Evolutionary conservation across 2,113 vertebrate species (phyloP), one percentile per base, ranked within the genome.

Genomic region (Bucco capensis): DNA sequence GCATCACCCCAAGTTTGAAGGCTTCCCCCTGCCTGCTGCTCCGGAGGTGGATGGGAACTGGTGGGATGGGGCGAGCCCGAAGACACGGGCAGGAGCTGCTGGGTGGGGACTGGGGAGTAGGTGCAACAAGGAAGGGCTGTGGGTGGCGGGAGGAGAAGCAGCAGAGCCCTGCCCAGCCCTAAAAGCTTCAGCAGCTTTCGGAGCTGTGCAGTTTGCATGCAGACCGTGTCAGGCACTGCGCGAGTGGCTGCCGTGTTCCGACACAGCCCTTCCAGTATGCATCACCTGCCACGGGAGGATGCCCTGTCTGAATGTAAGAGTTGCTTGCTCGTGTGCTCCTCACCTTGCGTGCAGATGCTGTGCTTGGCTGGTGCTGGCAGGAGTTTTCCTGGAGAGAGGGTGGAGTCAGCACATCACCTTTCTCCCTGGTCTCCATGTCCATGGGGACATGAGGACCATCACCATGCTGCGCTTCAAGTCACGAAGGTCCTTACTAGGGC

Each of bases 171-270:
- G 87, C 81, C 93, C 49, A 46, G 71, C 28, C 31, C 75, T 8
- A 5, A 27, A 10, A 92, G 62, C 74, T 23, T 74, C 31, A 12
- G 40, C 84, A 30, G 87, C 71, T 14, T 35, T 10, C 6, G 8
- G 71, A 64, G 57, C 9, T 35, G 82, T 30, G 62, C 23, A 3
- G 19, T 89, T 24, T 10, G 58, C 73, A 33, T 0, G 1, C 88
- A 79, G 56, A 7, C 18, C 50, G 84, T 88, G 75, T 64, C 84
- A 72, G 53, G 54, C 3, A 10, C 81, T 38, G 3, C 42, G 56
- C 0, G 1, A 69, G 86, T 5, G 0, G 53, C 75, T 0, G 0
- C 88, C 46, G 54, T 0, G 0, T 12, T 70, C 80, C 0, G 0
- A 51, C 65, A 33, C 56, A 18, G 47, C n/a, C 71, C 73, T 73